Conservation (phyloP, 2,888 invertebrate species). For the Melanostoma mellinum region DNA sequence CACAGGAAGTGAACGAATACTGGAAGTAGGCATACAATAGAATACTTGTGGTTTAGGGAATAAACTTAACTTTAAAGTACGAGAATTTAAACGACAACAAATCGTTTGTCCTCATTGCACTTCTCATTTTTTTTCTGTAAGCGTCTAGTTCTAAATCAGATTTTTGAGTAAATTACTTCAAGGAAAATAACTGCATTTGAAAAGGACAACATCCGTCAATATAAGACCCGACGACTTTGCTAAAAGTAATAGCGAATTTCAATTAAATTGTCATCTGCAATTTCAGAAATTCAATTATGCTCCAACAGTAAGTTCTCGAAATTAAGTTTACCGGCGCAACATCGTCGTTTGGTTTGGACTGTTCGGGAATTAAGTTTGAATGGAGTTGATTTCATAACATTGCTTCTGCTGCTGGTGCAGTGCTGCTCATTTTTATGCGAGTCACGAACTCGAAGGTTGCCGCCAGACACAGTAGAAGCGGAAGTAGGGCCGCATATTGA, state of each 20-base stretch:
- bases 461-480: slow-evolving; percentile 18
- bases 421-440: slow-evolving; percentile 64
- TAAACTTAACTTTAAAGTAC: too few species aligned
- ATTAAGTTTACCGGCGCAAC: slow-evolving; percentile 61
- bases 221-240: slow-evolving; percentile 19
- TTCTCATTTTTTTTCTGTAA: not conserved
- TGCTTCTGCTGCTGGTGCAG: slow-evolving; percentile 37
- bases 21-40: not conserved
- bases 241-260: slow-evolving; percentile 63
- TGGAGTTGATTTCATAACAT: slow-evolving; percentile 67
- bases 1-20: not conserved
- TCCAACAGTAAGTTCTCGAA: slow-evolving; percentile 60
- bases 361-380: slow-evolving; percentile 51
- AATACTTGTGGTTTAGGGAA: too few species aligned
- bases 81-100: too few species aligned
- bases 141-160: slow-evolving; percentile 1
- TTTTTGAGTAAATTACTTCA: slow-evolving; percentile 9
- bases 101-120: too few species aligned
- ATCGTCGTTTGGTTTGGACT: slow-evolving; percentile 34
- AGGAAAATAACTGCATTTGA: not conserved
- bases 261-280: slow-evolving; percentile 73
- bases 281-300: slow-evolving; percentile 70
- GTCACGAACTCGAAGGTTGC: slow-evolving; percentile 60
- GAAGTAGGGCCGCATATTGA: slow-evolving; percentile 14
- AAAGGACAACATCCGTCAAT: slow-evolving; percentile 15